phyloP scores from a whole-genome alignment of 1,140 invertebrate genomes.

The Zelostemma sp. region DNA sequence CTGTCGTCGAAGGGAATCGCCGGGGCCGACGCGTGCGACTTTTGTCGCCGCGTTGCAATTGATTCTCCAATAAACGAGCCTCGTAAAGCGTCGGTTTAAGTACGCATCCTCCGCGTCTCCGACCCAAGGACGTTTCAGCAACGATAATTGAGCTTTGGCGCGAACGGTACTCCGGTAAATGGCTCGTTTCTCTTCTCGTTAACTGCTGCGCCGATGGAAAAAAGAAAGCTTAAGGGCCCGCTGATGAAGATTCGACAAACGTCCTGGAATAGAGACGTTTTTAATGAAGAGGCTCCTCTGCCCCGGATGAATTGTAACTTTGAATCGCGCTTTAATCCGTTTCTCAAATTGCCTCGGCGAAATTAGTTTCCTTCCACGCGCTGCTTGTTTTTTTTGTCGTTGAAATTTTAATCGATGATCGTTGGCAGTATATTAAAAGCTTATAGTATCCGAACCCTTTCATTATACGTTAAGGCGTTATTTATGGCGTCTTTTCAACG shows the following conservation, averaged over 20 bases:
- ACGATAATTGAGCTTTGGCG: conserved; percentile 27
- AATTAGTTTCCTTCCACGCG: too few species aligned
- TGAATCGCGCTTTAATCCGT: not conserved
- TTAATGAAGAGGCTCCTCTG: conserved; percentile 25
- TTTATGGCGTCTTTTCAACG: not conserved
- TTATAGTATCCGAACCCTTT: not conserved
- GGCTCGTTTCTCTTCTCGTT: conserved; percentile 46
- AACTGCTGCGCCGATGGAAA: conserved; percentile 18
- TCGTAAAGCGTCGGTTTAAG: conserved; percentile 47
- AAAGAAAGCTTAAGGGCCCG: conserved; percentile 26
- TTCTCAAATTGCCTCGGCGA: not conserved
- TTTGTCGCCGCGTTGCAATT: conserved; percentile 40
- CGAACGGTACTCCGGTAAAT: conserved; percentile 41
- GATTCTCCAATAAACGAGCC: conserved; percentile 42
- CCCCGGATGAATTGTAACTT: too few species aligned
- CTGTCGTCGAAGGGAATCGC: conserved; percentile 7
- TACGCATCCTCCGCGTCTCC: conserved; percentile 19
- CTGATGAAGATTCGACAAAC: conserved; percentile 20
- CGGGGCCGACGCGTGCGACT: conserved; percentile 15
- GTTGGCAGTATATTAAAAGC: not conserved
- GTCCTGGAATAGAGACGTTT: conserved; percentile 48
- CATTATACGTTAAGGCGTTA: not conserved
- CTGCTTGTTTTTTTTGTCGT: not conserved
- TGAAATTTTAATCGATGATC: not conserved
- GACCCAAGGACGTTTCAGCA: conserved; percentile 39